Conservation (phyloP, 2,797 vertebrate species). For the Lacerta agilis region DNA sequence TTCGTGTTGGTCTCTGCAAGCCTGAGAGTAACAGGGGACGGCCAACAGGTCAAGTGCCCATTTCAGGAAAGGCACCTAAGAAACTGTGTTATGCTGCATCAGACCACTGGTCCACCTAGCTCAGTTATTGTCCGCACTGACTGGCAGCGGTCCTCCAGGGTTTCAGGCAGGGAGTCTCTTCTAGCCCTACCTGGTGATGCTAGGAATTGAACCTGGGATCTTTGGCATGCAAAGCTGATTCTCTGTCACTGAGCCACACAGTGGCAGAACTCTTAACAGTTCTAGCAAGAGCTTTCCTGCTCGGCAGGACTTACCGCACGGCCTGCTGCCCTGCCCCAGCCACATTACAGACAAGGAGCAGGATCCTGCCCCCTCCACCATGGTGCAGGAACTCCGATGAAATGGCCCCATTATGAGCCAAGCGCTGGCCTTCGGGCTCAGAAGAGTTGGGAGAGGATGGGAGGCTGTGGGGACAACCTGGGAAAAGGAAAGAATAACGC, state of each 20-base stretch:
- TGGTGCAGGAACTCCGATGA: constrained; percentile 86
- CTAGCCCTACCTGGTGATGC: no score
- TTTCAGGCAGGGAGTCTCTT: no score
- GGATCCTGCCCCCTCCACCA: constrained; percentile 76
- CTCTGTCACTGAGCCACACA: no score
- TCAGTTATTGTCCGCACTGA: no score
- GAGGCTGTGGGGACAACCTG: constrained; percentile 87
- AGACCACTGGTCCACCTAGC: no score
- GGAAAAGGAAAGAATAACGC: constrained; percentile 27
- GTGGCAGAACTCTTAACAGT: not conserved
- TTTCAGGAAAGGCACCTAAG: not conserved
- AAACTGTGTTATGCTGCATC: no score
- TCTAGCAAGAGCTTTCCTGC: not conserved
- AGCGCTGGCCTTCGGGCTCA: constrained; percentile 71
- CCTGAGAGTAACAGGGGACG: not conserved
- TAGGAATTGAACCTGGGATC: no score
- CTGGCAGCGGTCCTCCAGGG: no score
- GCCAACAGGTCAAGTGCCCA: not conserved
- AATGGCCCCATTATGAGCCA: constrained; percentile 72
- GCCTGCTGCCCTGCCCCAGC: constrained; percentile 82
- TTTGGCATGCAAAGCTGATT: no score
- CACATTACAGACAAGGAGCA: constrained; percentile 90
- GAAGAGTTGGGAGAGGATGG: constrained; percentile 81
- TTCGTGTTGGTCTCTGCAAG: not conserved
- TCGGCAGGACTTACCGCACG: constrained; percentile 78